Base-by-base conservation (phyloP, 1,140 invertebrate species). In the Cyclina sinensis region DNA sequence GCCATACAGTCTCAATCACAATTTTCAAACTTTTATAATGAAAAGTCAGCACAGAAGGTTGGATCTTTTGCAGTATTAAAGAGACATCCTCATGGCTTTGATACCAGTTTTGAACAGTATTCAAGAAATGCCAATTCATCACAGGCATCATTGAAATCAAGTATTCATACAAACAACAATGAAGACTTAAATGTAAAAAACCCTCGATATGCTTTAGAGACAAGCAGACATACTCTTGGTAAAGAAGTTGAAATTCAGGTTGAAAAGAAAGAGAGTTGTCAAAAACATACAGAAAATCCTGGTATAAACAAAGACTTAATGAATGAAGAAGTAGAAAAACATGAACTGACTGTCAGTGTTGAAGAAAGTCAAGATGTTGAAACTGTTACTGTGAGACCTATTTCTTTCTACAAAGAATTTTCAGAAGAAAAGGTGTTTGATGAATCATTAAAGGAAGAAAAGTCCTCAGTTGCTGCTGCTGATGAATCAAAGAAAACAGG, bases 371-470 rank as follows among this genome's bases (percentile, higher is more conserved):
- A 32, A 32, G 70, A 74, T 27, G 24, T 30, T 5, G 39, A 48
- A 0, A 37, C 37, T 32, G 43, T 48, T 2, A 1, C 3, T 37
- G 65, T 70, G 12, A 70, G 65, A 39, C 65, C 65, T 27, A 16
- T 70, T 37, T 70, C 65, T 16, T 70, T 70, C 65, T 70, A 70
- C 65, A 70, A 70, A n/a, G 65, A 70, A 37, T 30, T 16, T 5
- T 30, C 65, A 21, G 65, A 39, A 5, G 57, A 62, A 27, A 43
- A 43, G 43, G 5, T 43, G 43, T 14, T 7, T 4, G 14, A 4
- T 43, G 43, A 43, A 14, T 43, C 43, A 7, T 4, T 43, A 43
- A 14, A 43, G 43, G 65, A 39, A 27, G 57, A 62, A 27, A 7
- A 62, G 9, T 57, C 4, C n/a, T 27, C 18, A 62, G 21, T 54